Conservation (phyloP, 2,797 vertebrate species). For the Odontamblyopus rebecca region DNA sequence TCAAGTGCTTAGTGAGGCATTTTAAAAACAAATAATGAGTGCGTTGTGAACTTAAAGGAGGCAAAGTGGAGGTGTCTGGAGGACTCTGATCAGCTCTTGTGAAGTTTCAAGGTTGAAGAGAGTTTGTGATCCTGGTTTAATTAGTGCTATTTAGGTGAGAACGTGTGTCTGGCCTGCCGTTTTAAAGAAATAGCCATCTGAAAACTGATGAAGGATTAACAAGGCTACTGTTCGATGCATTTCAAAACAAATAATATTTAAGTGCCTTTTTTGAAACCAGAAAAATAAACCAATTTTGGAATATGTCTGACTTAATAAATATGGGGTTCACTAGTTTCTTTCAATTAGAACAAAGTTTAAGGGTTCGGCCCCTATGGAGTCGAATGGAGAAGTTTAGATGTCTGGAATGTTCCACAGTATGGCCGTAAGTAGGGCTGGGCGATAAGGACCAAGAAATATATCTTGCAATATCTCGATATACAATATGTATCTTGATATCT, state of each 20-base stretch:
- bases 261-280: neutral
- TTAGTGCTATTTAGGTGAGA: conserved; percentile 29
- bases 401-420: too few species aligned
- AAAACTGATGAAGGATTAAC: conserved; percentile 19
- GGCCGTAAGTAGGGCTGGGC: too few species aligned
- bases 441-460: too few species aligned
- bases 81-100: conserved; percentile 40
- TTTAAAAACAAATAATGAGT: conserved; percentile 51
- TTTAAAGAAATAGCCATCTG: conserved; percentile 44
- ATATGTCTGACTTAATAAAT: too few species aligned
- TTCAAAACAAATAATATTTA: neutral
- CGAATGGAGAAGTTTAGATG: too few species aligned
- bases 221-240: neutral
- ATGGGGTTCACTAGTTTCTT: too few species aligned
- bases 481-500: too few species aligned
- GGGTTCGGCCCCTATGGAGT: too few species aligned
- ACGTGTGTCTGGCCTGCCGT: conserved; percentile 23
- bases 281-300: neutral
- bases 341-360: too few species aligned
- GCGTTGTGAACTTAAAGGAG: conserved; percentile 42
- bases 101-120: conserved; percentile 46
- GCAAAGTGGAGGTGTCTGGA: conserved; percentile 19
- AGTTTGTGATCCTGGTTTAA: conserved; percentile 44
- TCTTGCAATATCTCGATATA: too few species aligned
- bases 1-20: conserved; percentile 24